A percentile compares a stretch with the other conserved stretches of the same genome.
phyloP scores from a whole-genome alignment of 1,140 invertebrate species.

The Magallana ariakensis region DNA sequence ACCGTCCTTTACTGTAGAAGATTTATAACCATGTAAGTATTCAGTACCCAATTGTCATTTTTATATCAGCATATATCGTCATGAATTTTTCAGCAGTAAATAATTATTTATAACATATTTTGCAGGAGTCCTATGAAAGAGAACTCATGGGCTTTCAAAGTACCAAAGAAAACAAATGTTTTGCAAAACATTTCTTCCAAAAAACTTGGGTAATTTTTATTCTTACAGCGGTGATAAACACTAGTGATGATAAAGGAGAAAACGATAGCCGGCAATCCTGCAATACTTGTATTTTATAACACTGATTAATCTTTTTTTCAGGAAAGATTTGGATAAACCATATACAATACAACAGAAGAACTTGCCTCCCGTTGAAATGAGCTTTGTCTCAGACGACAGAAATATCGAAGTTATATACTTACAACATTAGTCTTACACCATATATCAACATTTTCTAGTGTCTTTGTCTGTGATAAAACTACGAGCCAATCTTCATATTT shows the following conservation, averaged over 20 bases:
- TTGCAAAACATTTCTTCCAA: no score
- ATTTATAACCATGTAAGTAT: not conserved
- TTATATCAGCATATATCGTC: no score
- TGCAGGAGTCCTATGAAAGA: no score
- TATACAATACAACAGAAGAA: not conserved
- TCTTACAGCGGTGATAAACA: not conserved
- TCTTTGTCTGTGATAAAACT: not conserved
- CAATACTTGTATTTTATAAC: not conserved
- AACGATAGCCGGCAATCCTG: not conserved
- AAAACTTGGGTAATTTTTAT: not conserved
- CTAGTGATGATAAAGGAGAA: not conserved
- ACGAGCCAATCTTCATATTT: not conserved
- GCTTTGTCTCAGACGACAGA: not conserved
- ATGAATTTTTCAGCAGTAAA: no score
- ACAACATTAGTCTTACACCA: not conserved
- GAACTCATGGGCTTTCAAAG: no score
- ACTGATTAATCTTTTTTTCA: not conserved
- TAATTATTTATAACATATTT: no score
- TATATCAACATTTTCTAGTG: not conserved
- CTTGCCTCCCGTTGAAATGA: not conserved
- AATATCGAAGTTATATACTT: not conserved
- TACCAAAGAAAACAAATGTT: no score
- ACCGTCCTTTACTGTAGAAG: not conserved
- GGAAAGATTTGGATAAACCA: not conserved
- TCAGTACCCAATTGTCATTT: no score